Evolutionary conservation across 2,113 vertebrate species (phyloP), one percentile per base, ranked within the genome.

Genomic region (Glareola pratincola): DNA sequence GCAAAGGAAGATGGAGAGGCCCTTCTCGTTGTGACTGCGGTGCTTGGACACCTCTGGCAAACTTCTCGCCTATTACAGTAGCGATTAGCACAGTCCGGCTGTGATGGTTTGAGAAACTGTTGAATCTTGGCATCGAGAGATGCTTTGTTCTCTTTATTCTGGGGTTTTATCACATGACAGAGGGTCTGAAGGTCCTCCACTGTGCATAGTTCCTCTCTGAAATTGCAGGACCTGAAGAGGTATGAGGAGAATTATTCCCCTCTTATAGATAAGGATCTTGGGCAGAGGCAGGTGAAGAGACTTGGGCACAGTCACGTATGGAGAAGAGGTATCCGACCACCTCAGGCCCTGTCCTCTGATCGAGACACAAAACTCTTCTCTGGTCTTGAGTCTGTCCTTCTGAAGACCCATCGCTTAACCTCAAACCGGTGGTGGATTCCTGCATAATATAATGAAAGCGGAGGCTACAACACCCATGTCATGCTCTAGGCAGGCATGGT

Each of bases 1-100:
- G 94, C 88, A 47, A 27, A 45, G 67, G 92, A 90, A 60, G 34
- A 47, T 11, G 21, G 89, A 86, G 48, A 86, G 48, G 85, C 59
- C 67, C 53, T 88, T 66, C 75, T 73, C 20, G 0, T 41, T 66
- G n/a, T 67, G 72, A n/a, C 66, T 51, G 79, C 76, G 8, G 77
- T 12, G 59, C 53, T 43, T 9, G 66, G 69, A 48, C 91, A 91
- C 80, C 80, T 84, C 76, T 71, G 76, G 76, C 48, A 67, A 84
- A n/a, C 23, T 86, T 27, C 73, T 90, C 4, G 2, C 27, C 60
- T 32, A 1, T 37, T 23, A 24, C 29, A 22, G 1, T 67, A 85
- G 36, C 1, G 10, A 54, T 63, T 32, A 51, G 68, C 47, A 14
- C n/a, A n/a, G 76, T 20, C 48, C 68, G 41, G 47, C 59, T 69